These are phyloP conservation scores for Crossocerus cetratus DNA, from an alignment of 2,888 invertebrate species.

Conservation along the genomic window DNA sequence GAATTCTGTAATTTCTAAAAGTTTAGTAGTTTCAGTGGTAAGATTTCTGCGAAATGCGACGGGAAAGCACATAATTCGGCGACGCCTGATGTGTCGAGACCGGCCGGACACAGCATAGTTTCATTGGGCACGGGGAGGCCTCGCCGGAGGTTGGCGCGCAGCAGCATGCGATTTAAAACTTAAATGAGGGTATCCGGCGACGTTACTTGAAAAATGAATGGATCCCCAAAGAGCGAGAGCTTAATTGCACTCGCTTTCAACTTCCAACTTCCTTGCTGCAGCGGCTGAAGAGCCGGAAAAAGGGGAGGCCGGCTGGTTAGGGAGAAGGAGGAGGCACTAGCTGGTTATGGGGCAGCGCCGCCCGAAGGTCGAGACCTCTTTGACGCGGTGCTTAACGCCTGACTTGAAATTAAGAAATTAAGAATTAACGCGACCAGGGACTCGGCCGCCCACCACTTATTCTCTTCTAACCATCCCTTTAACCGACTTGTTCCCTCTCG, in stretches of 20 bases:
- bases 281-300: constrained; percentile 43
- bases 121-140: no score
- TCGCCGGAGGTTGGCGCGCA: constrained; percentile 11
- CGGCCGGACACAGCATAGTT: no score
- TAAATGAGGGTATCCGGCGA: constrained; percentile 68
- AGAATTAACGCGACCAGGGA: constrained; percentile 69
- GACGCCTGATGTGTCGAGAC: no score
- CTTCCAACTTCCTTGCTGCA: constrained; percentile 65
- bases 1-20: no score
- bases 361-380: constrained; percentile 54
- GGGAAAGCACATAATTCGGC: no score
- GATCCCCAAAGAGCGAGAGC: constrained; percentile 66
- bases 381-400: constrained; percentile 65
- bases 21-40: no score
- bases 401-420: constrained; percentile 72
- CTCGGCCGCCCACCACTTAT: constrained; percentile 30
- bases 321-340: constrained; percentile 12
- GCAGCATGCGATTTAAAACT: constrained; percentile 67
- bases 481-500: constrained; percentile 49
- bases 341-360: constrained; percentile 24
- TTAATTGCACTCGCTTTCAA: constrained; percentile 73
- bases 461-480: constrained; percentile 35
- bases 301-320: constrained; percentile 8
- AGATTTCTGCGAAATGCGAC: no score
- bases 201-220: constrained; percentile 71